Evolutionary conservation across 2,888 invertebrate species (phyloP).

Genomic region (Lasioglossum zephyrum): DNA sequence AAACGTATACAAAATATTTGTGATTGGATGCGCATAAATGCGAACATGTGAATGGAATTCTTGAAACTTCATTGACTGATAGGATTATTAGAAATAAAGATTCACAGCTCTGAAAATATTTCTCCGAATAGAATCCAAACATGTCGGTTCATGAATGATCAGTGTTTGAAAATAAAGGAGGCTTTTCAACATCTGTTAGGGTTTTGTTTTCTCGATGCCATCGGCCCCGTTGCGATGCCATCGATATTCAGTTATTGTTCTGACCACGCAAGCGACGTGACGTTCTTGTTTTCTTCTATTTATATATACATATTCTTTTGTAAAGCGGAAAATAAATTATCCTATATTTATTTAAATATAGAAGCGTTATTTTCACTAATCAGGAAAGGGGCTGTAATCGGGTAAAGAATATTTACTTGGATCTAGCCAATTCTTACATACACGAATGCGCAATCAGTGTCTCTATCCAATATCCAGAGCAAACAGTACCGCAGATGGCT

Average conservation of each 20-base stretch:
- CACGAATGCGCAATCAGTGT: neutral
- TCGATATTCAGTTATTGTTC: no score
- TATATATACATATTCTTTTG: no score
- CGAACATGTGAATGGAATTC: neutral
- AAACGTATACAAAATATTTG: neutral
- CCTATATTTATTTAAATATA: no score
- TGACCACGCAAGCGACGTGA: no score
- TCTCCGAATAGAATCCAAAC: neutral
- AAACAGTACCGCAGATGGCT: constrained; percentile 8
- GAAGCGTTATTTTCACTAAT: no score
- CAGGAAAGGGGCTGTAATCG: neutral
- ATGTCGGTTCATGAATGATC: neutral
- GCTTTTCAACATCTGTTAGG: no score
- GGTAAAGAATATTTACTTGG: neutral
- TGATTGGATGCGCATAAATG: neutral
- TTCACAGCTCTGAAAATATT: neutral
- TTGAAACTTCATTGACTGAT: neutral
- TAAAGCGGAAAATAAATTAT: no score
- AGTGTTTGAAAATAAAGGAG: no score
- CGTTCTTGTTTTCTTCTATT: no score
- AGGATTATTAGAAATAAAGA: neutral
- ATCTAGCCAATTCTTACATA: neutral
- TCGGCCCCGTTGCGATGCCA: no score
- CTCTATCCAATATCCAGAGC: neutral
- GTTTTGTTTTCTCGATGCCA: no score